A percentile compares a stretch with the other conserved stretches of the same genome.
phyloP scores from a whole-genome alignment of 64 coral and sea anemone species.

The Pocillopora damicornis region DNA sequence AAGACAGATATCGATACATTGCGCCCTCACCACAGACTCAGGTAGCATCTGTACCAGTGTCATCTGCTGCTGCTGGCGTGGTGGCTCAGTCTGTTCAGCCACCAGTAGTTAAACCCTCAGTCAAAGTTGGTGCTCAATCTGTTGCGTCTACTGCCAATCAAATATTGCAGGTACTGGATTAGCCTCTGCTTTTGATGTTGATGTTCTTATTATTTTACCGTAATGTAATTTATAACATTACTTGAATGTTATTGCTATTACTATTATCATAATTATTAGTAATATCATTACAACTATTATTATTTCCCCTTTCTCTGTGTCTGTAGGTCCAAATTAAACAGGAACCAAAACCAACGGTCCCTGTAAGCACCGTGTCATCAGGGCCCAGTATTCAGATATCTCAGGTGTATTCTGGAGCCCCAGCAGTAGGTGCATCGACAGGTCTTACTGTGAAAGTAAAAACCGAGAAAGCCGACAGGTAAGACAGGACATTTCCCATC shows the following conservation, averaged over 20 bases:
- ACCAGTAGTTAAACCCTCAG: neutral
- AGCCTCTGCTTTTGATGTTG: neutral
- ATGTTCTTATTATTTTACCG: neutral
- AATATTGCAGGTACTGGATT: slow-evolving; percentile 11
- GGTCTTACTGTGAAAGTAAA: slow-evolving; percentile 28
- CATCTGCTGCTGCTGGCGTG: neutral
- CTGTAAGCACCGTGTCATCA: neutral
- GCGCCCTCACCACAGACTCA: slow-evolving; percentile 44
- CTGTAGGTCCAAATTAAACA: slow-evolving; percentile 38
- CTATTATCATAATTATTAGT: no score
- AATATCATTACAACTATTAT: no score
- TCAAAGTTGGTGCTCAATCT: neutral
- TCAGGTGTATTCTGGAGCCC: slow-evolving; percentile 40
- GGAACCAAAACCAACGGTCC: slow-evolving; percentile 39
- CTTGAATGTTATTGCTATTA: neutral
- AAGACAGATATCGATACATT: slow-evolving; percentile 78
- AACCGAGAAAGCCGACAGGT: slow-evolving; percentile 26
- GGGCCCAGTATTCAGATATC: slow-evolving; percentile 55
- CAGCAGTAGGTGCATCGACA: slow-evolving; percentile 33
- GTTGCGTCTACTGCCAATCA: neutral
- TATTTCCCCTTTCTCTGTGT: neutral
- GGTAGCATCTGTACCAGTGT: neutral
- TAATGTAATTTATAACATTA: neutral
- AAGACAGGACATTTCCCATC: neutral
- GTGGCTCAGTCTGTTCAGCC: slow-evolving; percentile 16